Evolutionary conservation across 37 sponge, comb jelly and placozoan genomes (phyloP).

Genomic region (Aphrocallistes beatrix): DNA sequence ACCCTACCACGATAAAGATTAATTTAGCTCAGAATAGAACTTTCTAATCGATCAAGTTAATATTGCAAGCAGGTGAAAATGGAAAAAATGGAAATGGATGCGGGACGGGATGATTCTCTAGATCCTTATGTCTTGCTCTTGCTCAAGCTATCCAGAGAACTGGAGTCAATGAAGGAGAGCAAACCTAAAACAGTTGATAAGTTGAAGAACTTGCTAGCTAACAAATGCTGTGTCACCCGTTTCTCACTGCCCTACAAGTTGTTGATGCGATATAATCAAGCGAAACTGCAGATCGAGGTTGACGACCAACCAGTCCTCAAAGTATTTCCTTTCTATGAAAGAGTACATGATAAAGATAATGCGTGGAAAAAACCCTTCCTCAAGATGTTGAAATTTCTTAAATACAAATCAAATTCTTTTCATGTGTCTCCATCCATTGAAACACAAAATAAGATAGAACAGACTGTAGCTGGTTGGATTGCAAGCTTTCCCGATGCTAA

Average conservation of each 20-base stretch:
- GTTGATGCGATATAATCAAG: not conserved
- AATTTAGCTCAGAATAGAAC: no score
- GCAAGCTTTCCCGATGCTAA: not conserved
- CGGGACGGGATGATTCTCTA: no score
- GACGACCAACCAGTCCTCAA: not conserved
- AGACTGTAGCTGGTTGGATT: not conserved
- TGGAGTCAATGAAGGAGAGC: not conserved
- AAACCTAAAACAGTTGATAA: not conserved
- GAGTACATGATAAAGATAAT: not conserved
- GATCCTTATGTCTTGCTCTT: not conserved
- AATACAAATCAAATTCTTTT: not conserved
- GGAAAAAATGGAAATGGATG: no score
- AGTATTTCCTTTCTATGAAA: not conserved
- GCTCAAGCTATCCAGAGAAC: not conserved
- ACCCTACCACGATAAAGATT: no score
- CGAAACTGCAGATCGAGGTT: not conserved
- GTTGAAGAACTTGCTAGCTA: not conserved
- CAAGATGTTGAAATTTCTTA: not conserved
- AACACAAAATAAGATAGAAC: not conserved
- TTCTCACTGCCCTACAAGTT: not conserved
- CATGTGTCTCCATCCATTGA: not conserved
- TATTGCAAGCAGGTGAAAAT: no score
- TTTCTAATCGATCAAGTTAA: no score
- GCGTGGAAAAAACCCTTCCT: not conserved
- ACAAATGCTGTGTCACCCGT: not conserved